These are phyloP conservation scores for Perccottus glenii DNA, from an alignment of 2,113 vertebrate genomes.

Conservation along the genomic window DNA sequence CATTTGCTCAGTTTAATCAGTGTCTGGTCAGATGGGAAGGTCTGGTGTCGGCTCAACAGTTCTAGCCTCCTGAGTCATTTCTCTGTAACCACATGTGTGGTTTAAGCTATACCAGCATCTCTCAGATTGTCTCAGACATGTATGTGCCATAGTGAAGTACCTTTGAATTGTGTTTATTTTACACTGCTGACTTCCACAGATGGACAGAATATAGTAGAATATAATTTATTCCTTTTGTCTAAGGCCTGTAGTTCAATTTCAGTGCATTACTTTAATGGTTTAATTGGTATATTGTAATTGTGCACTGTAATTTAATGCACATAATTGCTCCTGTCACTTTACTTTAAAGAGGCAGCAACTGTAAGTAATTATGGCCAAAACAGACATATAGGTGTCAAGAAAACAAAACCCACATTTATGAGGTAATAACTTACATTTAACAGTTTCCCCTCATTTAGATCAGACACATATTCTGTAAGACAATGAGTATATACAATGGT, in stretches of 20 bases:
- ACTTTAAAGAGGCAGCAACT: not conserved
- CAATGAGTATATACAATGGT: too few relatives aligned
- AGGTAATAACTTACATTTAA: too few relatives aligned
- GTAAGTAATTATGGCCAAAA: not conserved
- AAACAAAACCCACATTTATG: too few relatives aligned
- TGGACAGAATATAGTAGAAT: too few relatives aligned
- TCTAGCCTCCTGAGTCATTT: not conserved
- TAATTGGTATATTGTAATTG: not conserved
- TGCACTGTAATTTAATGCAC: not conserved
- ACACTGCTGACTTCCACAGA: not conserved
- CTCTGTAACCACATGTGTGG: conserved; percentile 1
- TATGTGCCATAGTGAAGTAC: conserved; percentile 42
- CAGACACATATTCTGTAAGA: too few relatives aligned
- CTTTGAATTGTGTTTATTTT: not conserved
- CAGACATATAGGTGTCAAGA: too few relatives aligned
- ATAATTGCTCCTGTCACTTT: not conserved
- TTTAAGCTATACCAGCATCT: conserved; percentile 45
- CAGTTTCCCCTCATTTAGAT: too few relatives aligned
- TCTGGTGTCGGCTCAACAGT: not conserved
- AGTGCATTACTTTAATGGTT: not conserved
- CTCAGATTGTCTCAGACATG: conserved; percentile 28
- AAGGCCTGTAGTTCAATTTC: too few relatives aligned
- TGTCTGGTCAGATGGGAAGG: not conserved
- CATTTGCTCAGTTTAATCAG: conserved; percentile 19
- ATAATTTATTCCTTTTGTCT: too few relatives aligned